A percentile compares a stretch with the other conserved stretches of the same genome.
phyloP scores from a whole-genome alignment of 1,140 invertebrate genomes.

The Lucilia cuprina region DNA sequence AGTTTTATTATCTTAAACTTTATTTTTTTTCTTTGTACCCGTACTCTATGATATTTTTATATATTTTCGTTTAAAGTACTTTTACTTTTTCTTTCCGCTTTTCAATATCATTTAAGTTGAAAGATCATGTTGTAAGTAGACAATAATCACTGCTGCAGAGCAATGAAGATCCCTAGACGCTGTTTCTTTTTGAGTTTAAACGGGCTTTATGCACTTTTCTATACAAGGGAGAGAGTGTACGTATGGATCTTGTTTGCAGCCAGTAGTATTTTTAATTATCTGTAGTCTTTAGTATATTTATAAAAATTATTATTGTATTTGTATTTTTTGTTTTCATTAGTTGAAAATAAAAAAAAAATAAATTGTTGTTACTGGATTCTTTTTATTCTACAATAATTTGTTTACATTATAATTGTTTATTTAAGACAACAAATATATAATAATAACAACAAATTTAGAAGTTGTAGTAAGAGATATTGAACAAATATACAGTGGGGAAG shows the following conservation, averaged over 20 bases:
- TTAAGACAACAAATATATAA: not conserved
- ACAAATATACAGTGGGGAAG: not conserved
- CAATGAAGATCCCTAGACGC: not conserved
- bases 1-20: conserved; percentile 6
- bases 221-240: not conserved
- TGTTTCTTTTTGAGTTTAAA: not conserved
- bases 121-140: not conserved
- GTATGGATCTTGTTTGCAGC: not conserved
- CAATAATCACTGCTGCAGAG: not conserved
- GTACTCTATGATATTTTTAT: not conserved
- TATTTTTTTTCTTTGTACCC: not conserved
- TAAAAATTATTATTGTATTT: not conserved
- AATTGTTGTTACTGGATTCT: no score
- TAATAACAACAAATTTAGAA: not conserved
- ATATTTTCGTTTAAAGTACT: not conserved
- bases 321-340: not conserved
- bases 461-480: not conserved
- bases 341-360: not conserved
- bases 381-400: not conserved
- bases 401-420: conserved; percentile 4
- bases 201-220: not conserved
- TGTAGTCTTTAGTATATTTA: not conserved
- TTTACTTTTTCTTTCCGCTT: not conserved
- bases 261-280: not conserved
- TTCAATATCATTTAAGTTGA: not conserved